Base-by-base conservation (phyloP, 2,113 vertebrate genomes). In the Corapipo altera region DNA sequence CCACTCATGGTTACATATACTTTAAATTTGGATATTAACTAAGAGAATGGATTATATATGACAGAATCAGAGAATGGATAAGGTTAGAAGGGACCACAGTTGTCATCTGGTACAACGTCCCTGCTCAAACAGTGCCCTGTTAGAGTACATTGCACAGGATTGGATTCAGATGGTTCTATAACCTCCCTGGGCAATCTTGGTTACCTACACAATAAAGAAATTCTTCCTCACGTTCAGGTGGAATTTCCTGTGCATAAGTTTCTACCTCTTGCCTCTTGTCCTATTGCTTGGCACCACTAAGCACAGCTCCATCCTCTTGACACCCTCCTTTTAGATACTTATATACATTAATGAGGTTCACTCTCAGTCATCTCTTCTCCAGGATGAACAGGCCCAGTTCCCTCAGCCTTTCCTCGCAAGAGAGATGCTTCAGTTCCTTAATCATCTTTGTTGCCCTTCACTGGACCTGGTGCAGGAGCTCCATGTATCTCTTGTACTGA, bases 401-500 rank as follows among this genome's bases (percentile, higher is more conserved):
- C 22, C 33, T 33, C 46, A 69, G 54, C 22, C 21, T 44, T 37
- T 52, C 14, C 54, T 18, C 1, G 0, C 6, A 7, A 27, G 21
- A 69, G 21, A 59, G 14, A 33, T 69, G 17, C 17, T 52, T 27
- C 21, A 32, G 6, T 1, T 6, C 21, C 17, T 44, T 13, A 6
- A 11, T n/a, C 13, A 32, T 67, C 21, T 30, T 65, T 57, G 19
- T 19, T n/a, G 30, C 30, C 15, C 83, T 49, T 30, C 35, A 16
- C 16, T 43, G 44, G 43, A 49, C 8, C 10, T 1, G 0, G 2
- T 30, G 2, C 12, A 41, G 15, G 19, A 49, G 6, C 7, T 75
- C 12, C 43, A 16, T 2, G 32, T 32, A 26, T 41, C 8, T 58
- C 51, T 58, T 15, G 35, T 0, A 41, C 43, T 59, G 44, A 69